Conservation (phyloP, 2,888 invertebrate species). For the Siphonodentalium dalli region DNA sequence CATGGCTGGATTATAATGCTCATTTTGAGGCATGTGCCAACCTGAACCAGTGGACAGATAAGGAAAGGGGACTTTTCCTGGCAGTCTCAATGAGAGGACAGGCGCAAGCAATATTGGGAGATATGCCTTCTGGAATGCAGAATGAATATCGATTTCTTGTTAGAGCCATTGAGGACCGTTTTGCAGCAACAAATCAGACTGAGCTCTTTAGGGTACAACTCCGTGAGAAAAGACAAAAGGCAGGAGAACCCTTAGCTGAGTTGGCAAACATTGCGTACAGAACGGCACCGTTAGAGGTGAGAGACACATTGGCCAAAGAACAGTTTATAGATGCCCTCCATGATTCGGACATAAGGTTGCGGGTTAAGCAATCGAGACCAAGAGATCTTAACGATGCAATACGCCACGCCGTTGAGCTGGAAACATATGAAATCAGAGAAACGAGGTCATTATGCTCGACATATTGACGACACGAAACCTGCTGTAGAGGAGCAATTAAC, state of each 20-base stretch:
- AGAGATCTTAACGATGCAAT: constrained; percentile 2
- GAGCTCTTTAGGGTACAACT: constrained; percentile 6
- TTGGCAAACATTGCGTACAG: constrained; percentile 2
- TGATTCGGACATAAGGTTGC: not conserved
- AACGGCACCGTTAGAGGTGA: not conserved
- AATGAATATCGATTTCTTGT: not conserved
- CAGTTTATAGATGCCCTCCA: not conserved
- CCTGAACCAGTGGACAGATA: not conserved
- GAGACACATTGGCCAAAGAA: constrained; percentile 2
- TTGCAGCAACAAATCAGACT: not conserved
- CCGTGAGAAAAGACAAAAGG: not conserved
- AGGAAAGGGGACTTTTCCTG: constrained; percentile 2
- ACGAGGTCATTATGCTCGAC: no score
- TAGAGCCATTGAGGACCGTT: constrained; percentile 3
- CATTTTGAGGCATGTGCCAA: constrained; percentile 2
- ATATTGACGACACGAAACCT: no score
- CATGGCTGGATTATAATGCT: constrained; percentile 5
- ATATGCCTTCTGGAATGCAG: not conserved
- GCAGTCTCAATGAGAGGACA: constrained; percentile 4
- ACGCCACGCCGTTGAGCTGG: not conserved
- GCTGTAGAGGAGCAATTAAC: no score
- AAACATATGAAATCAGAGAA: constrained; percentile 2
- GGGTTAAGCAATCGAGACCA: constrained; percentile 1
- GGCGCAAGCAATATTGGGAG: constrained; percentile 1
- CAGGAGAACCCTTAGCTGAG: constrained; percentile 3